Base-by-base conservation (phyloP, 2,113 vertebrate genomes). In the Eudyptes chrysolophus region DNA sequence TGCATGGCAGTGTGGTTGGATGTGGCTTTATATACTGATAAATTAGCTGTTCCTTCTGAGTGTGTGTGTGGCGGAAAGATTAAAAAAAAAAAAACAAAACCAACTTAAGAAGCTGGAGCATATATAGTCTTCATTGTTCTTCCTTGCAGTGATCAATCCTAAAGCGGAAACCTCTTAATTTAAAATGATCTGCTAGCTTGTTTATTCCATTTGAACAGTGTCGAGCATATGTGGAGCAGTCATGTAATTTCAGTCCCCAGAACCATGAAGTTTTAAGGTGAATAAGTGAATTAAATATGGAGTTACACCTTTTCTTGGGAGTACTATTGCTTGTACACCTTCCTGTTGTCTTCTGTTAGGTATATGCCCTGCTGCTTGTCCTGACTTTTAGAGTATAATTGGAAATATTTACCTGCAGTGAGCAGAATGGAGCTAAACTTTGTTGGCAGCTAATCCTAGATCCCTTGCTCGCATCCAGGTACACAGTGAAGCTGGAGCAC, bases 401-500 rank as follows among this genome's bases (percentile, higher is more conserved):
- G 16, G 49, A 49, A 54, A 60, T 44, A 36, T 3, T 49, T 64
- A 26, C 14, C 44, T 36, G 12, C 61, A 46, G 0, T 70, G 64
- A 65, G 38, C 18, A 51, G 16, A 85, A 55, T 46, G 32, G 8
- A 82, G 19, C 51, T 51, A 6, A 87, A 48, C 38, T 90, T 72
- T 79, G 12, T 49, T 68, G 69, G 27, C 64, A 60, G 27, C 44
- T 78, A 38, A 34, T 69, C n/a, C 15, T 48, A 24, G 27, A 46
- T 72, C 27, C 18, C 18, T 74, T 48, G 29, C 25, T 57, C 21
- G 6, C 0, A 0, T 54, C 18, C 19, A 21, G 26, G 19, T 82
- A 40, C 3, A 8, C 7, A 10, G 48, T 70, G 48, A 70, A 49
- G 29, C 20, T 55, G 49, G 16, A 65, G 40, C 8, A 1, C n/a